Evolutionary conservation across 2,888 invertebrate species (phyloP), one percentile per base, ranked within the genome.

Genomic region (Drosophila infuscata): DNA sequence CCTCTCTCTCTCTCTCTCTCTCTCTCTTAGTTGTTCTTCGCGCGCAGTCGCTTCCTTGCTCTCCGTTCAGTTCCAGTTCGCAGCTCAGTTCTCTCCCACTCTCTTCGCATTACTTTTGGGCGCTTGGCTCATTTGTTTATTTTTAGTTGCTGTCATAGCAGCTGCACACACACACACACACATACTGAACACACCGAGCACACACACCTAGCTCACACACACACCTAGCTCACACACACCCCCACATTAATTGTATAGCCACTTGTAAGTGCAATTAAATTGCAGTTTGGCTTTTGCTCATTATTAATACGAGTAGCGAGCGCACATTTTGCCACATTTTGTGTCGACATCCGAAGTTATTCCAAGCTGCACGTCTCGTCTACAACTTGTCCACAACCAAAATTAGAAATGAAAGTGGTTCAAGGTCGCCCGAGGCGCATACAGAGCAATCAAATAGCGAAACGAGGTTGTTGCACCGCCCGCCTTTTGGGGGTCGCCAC

Each of bases 401-500:
- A 78, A 79, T 89, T 86, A 81, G 83, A 83, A 83, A 83, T 79
- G 73, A 90, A 87, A 87, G 76, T 87, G 82, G 89, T 89, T 90
- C 87, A 87, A 87, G 87, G 87, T 87, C 90, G 57, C 43, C 32
- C 58, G 54, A 66, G 41, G 59, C 62, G 64, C 65, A 67, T 64
- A 69, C 81, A 72, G 66, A 72, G 66, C 38, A 69, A 72, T 69
- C 62, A 66, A 71, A 60, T 68, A 58, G 71, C 72, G 63, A 76
- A 85, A 73, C 86, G 87, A 87, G 87, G 90, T 87, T 88, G 81
- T 87, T 87, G 86, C 86, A 76, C 86, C 83, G 87, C 83, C 79
- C 73, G 73, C 49, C 57, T 15, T 57, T 61, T 33, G 30, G 35
- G 53, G 41, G 43, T 48, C 63, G 57, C 41, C 32, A 15, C 46